Evolutionary conservation across 2,113 vertebrate genomes (phyloP), one percentile per base, ranked within the genome.

Genomic region (Boleophthalmus pectinirostris): DNA sequence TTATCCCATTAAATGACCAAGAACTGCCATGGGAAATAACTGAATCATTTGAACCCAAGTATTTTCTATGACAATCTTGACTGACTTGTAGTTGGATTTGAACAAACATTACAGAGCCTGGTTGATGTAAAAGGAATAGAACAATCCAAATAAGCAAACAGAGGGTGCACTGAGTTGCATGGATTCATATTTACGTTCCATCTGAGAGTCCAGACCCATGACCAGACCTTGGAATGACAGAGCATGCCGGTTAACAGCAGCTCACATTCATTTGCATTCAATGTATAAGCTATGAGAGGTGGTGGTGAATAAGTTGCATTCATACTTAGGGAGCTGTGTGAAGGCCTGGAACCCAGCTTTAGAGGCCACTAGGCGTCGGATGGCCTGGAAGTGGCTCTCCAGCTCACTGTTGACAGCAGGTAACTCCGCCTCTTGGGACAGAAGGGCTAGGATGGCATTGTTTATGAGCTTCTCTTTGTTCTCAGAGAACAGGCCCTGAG

Each of bases 401-500:
- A 99, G 94, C 83, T 99, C 97, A n/a, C 95, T 83, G 47, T 96
- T 98, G 25, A 94, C 93, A 53, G 92, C 90, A 0, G 94, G 93
- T 63, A 94, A 81, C 87, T 99, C 98, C 6, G 93, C 91, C 72
- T 99, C 98, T 80, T 98, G 98, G 9, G 94, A 96, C 8, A 99
- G 84, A 35, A 99, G 91, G 24, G 98, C 96, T 78, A 96, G 95
- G 88, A 98, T 95, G 75, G 97, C 97, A 73, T 98, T 98, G 94
- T 96, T 98, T 84, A 99, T 99, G 85, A 99, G 93, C 82, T 99
- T 99, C 91, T 99, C 98, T 89, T 99, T 99, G 92, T 99, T 99
- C 93, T 99, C 98, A 7, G 98, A 99, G 90, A 99, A 99, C 24
- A 99, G 94, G 72, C 98, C 97, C 98, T 99, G 75, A 56, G 38